Base-by-base conservation (phyloP, 1,140 invertebrate genomes). In the Cheumatopsyche charites region DNA sequence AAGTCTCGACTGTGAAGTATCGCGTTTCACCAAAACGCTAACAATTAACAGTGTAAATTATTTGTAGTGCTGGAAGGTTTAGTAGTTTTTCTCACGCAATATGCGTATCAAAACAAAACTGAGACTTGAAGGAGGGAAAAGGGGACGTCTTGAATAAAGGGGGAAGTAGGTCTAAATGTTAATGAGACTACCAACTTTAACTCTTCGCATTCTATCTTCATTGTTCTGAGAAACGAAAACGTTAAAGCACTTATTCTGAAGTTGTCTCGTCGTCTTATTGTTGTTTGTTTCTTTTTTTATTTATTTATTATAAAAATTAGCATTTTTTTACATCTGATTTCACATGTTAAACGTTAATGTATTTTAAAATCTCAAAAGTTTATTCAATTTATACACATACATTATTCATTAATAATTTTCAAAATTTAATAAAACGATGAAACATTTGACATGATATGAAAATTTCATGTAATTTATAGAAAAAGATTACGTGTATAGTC, bases 31-130 rank as follows among this genome's bases (percentile, higher is more conserved):
- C 61, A 58, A 71, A 68, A 68, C 66, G 49, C 23, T 63, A 71
- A 71, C 69, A 71, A 71, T 71, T 71, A 71, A 71, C 69, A 65
- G 69, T 65, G 69, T 71, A 71, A 71, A 71, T 71, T 70, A 70
- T 70, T 71, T 65, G 69, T 63, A 71, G 62, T 65, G 41, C 41
- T n/a, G 43, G 61, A 49, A 17, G 55, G n/a, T 71, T 71, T 62
- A 71, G 61, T 71, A 63, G 69, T 63, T 62, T 43, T 25, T 29
- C 6, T 36, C 69, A 71, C 69, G 69, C 69, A 63, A 71, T 63
- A 26, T 61, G 26, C 43, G 61, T 71, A 71, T 71, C 69, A 62
- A 63, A 63, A 63, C 47, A 63, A 36, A 63, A 62, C 69, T 36
- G n/a, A 47, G 43, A 25, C 61, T 21, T 12, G n/a, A 7, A 15